Evolutionary conservation across 2,888 invertebrate species (phyloP), one percentile per base, ranked within the genome.

Genomic region (Eupithecia centaureata): DNA sequence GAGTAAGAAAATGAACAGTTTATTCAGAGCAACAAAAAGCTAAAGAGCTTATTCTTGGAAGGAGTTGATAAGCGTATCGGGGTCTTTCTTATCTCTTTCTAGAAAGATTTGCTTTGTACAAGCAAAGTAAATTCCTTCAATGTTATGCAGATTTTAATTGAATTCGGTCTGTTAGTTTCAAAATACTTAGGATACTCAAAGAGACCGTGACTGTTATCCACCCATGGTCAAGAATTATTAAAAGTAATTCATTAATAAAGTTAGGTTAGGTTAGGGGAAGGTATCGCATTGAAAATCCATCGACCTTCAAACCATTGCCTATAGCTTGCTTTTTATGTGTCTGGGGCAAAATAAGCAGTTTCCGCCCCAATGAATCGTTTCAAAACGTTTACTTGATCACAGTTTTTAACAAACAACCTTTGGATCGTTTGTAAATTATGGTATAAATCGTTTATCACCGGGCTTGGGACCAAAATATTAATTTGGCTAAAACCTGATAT

Each of bases 351-450:
- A 88, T 86, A 81, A 85, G 82, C 78, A 79, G 82, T 84, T 83
- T 85, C 81, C 83, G 79, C 76, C 79, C 78, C 81, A 85, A 85
- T 82, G 80, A 77, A 75, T 77, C 81, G 79, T 80, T 86, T 85
- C 78, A 78, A 73, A 84, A 75, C 84, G 81, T 84, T 88, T 82
- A 70, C 81, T 78, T 83, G 85, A 88, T 86, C 81, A 87, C 84
- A 79, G 84, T 82, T 84, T 83, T 88, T 85, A 86, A 79, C 75
- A 72, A 74, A 72, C 70, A 77, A 81, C 79, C 83, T 76, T 87
- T 83, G 77, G 83, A 86, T 83, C 79, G 79, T 72, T 74, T 73
- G 70, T 84, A 84, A 86, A 77, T 83, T 73, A 73, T 72, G 80
- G 81, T 79, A 83, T 75, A 68, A 73, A 73, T 74, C 64, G 70